These are phyloP conservation scores for Lagenorhynchus albirostris DNA, from an alignment of 2,113 vertebrate species.

Conservation along the genomic window DNA sequence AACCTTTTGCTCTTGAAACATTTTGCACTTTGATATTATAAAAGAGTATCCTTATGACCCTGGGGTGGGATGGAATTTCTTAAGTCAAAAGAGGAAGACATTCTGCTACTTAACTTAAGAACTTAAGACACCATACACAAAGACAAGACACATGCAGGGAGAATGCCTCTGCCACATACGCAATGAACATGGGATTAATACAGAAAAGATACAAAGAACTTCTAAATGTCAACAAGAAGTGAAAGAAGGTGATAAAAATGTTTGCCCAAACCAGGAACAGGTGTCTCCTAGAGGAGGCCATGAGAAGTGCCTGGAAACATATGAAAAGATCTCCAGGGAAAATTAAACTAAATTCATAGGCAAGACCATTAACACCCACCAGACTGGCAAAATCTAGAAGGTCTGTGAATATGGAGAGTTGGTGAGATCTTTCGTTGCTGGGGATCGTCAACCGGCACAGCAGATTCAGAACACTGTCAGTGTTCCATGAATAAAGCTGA, in stretches of 20 bases:
- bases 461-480: accelerated
- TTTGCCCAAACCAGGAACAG: not conserved
- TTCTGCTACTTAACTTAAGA: not conserved
- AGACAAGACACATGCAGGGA: not conserved
- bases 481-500: not conserved
- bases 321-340: not conserved
- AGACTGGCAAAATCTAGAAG: not conserved
- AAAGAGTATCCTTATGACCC: not conserved
- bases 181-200: not conserved
- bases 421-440: accelerated
- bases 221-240: not conserved
- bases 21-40: not conserved
- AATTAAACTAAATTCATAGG: not conserved
- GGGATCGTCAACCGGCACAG: accelerated
- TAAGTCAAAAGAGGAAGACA: not conserved
- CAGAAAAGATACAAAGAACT: not conserved
- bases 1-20: not conserved
- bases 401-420: accelerated
- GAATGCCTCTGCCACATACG: not conserved
- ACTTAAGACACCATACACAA: not conserved
- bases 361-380: not conserved
- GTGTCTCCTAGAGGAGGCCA: not conserved
- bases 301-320: not conserved
- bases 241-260: not conserved
- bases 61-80: not conserved